These are phyloP conservation scores for Antheraea pernyi DNA, from an alignment of 1,140 invertebrate genomes.

Conservation along the genomic window DNA sequence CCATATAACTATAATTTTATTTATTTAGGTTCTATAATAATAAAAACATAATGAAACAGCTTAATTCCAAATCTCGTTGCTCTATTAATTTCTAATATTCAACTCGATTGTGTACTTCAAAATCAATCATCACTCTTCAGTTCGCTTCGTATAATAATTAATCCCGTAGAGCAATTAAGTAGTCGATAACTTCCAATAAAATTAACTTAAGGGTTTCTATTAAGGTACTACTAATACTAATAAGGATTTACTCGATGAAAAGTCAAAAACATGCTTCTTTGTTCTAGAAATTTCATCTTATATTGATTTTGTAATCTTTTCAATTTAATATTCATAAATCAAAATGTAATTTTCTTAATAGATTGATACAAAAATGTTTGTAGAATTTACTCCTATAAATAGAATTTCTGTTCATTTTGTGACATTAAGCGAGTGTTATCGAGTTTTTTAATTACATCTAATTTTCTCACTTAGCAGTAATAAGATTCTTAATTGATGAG, in stretches of 20 bases:
- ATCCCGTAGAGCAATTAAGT: background rate
- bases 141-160: background rate
- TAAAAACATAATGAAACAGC: too few relatives aligned
- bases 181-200: background rate
- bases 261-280: background rate
- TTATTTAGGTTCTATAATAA: too few relatives aligned
- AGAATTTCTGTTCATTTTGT: too few relatives aligned
- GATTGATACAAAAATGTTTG: too few relatives aligned
- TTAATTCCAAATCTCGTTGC: background rate
- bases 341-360: too few relatives aligned
- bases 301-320: background rate
- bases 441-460: too few relatives aligned
- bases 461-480: too few relatives aligned
- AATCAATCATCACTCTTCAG: background rate
- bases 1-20: too few relatives aligned
- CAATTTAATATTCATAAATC: too few relatives aligned
- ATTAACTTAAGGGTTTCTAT: background rate
- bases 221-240: background rate
- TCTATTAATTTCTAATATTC: background rate
- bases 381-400: too few relatives aligned
- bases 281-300: background rate
- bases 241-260: background rate
- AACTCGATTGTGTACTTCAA: background rate
- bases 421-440: too few relatives aligned
- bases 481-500: too few relatives aligned